These are phyloP conservation scores for Datnioides undecimradiatus DNA, from an alignment of 2,113 vertebrate species.

Conservation along the genomic window DNA sequence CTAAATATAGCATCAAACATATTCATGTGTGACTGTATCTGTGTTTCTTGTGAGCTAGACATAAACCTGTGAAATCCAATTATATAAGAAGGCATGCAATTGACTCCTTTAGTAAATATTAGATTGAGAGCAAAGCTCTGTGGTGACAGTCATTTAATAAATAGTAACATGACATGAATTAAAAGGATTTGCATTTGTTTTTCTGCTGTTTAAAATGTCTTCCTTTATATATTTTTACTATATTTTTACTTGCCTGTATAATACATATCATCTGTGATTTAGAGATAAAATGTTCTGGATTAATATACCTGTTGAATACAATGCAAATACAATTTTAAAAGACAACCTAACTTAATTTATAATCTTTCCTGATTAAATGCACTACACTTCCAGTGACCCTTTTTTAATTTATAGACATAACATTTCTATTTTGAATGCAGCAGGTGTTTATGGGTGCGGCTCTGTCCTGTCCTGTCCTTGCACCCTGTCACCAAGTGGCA, in stretches of 20 bases:
- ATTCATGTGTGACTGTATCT: too few relatives aligned
- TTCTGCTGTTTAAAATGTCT: not conserved
- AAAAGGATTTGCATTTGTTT: too few relatives aligned
- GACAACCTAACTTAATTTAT: not conserved
- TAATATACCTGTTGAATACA: not conserved
- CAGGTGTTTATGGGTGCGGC: slow-evolving; percentile 67
- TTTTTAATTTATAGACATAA: not conserved
- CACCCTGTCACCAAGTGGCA: slow-evolving; percentile 73
- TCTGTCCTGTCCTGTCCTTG: slow-evolving; percentile 54
- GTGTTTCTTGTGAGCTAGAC: too few relatives aligned
- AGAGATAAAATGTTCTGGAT: not conserved
- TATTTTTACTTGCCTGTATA: not conserved
- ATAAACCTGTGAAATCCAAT: too few relatives aligned
- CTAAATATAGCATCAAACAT: not conserved
- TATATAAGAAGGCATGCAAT: too few relatives aligned
- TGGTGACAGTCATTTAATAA: too few relatives aligned
- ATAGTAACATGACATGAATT: too few relatives aligned
- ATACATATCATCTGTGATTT: not conserved
- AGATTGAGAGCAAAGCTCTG: not conserved
- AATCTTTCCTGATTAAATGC: not conserved
- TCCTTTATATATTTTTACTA: too few relatives aligned
- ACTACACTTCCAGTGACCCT: not conserved
- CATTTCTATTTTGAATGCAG: slow-evolving; percentile 39
- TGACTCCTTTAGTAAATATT: not conserved
- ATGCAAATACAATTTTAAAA: not conserved